Evolutionary conservation across 2,888 invertebrate species (phyloP).

Genomic region (Blastobasis adustella): DNA sequence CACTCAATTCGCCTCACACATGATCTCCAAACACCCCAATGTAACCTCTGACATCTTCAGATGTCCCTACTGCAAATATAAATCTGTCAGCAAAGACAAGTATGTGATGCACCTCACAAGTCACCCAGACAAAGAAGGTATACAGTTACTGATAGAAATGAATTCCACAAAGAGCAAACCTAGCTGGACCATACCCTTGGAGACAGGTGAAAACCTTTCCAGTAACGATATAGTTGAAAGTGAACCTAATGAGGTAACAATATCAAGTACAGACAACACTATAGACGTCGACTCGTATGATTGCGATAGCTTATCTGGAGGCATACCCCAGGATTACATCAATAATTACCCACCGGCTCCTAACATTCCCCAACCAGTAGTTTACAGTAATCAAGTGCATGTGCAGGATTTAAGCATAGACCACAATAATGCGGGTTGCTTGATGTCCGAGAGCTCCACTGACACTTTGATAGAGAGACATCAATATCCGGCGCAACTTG

Average conservation of each 20-base stretch:
- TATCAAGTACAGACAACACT: slow-evolving; percentile 38
- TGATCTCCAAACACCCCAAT: slow-evolving; percentile 86
- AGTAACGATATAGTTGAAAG: slow-evolving; percentile 23
- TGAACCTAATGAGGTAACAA: slow-evolving; percentile 33
- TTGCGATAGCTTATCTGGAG: slow-evolving; percentile 57
- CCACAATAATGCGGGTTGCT: slow-evolving; percentile 55
- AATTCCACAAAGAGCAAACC: slow-evolving; percentile 44
- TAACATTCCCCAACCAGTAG: slow-evolving; percentile 30
- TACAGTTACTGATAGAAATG: slow-evolving; percentile 50
- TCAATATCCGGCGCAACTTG: slow-evolving; percentile 41
- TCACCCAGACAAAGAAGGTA: slow-evolving; percentile 64
- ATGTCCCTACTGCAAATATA: slow-evolving; percentile 77
- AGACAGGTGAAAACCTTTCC: slow-evolving; percentile 28
- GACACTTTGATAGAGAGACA: slow-evolving; percentile 49
- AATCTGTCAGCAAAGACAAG: slow-evolving; percentile 78
- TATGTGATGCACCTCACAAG: slow-evolving; percentile 71
- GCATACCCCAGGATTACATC: slow-evolving; percentile 45
- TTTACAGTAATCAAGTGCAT: slow-evolving; percentile 36
- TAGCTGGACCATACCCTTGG: slow-evolving; percentile 63
- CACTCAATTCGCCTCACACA: slow-evolving; percentile 83
- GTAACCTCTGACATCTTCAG: slow-evolving; percentile 75
- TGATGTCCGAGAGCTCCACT: slow-evolving; percentile 53
- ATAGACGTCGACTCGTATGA: slow-evolving; percentile 63
- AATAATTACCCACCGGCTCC: slow-evolving; percentile 44
- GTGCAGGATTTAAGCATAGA: slow-evolving; percentile 57